These are phyloP conservation scores for Dicaeum eximium DNA, from an alignment of 2,113 vertebrate species.

Conservation along the genomic window DNA sequence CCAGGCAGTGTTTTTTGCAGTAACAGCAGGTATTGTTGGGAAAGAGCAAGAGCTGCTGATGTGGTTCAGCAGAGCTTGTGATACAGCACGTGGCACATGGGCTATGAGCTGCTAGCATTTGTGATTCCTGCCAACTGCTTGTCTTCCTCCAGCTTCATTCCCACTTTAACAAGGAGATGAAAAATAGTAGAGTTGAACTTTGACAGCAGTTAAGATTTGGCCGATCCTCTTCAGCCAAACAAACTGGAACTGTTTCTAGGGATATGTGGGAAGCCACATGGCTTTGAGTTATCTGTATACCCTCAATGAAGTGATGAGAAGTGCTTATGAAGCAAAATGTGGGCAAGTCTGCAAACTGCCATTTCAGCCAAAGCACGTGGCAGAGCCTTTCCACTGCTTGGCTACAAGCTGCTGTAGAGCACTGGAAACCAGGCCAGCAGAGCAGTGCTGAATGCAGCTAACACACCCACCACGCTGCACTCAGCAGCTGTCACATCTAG, in stretches of 20 bases:
- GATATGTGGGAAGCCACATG: background rate
- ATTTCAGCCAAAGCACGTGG: accelerated
- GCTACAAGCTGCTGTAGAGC: background rate
- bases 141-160: background rate
- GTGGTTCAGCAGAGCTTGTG: accelerated
- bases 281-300: background rate
- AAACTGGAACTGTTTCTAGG: background rate
- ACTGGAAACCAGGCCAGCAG: background rate
- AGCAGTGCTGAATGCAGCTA: background rate
- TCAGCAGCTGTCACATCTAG: background rate
- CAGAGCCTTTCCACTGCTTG: background rate
- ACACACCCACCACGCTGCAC: accelerated
- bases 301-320: background rate
- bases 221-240: background rate
- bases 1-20: background rate
- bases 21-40: background rate
- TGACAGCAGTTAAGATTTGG: background rate
- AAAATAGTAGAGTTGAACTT: background rate
- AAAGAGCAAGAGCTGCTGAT: background rate
- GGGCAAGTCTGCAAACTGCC: background rate
- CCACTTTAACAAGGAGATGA: background rate
- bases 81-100: background rate
- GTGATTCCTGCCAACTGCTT: background rate
- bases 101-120: background rate
- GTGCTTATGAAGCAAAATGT: background rate